These are phyloP conservation scores for Biston betularia DNA, from an alignment of 2,888 invertebrate genomes.

Conservation along the genomic window DNA sequence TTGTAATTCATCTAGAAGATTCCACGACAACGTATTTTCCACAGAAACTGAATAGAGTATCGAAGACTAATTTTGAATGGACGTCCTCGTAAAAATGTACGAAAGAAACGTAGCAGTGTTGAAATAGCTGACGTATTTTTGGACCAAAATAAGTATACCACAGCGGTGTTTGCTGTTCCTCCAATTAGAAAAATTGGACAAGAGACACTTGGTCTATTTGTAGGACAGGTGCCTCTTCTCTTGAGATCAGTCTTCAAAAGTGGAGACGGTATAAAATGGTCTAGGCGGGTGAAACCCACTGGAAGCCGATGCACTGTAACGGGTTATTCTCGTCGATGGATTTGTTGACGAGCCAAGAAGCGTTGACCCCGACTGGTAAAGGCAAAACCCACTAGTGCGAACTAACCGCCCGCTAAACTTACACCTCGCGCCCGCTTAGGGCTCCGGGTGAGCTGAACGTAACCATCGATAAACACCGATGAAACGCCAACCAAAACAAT, in stretches of 20 bases:
- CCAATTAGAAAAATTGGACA: slow-evolving; percentile 30
- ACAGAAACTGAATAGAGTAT: neutral
- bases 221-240: slow-evolving; percentile 39
- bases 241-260: slow-evolving; percentile 48
- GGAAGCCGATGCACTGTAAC: slow-evolving; percentile 80
- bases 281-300: slow-evolving; percentile 78
- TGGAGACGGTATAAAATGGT: slow-evolving; percentile 64
- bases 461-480: slow-evolving; percentile 38
- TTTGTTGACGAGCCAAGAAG: slow-evolving; percentile 82
- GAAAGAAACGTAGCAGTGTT: slow-evolving; percentile 2
- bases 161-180: slow-evolving; percentile 1
- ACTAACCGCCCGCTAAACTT: slow-evolving; percentile 59
- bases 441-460: slow-evolving; percentile 26
- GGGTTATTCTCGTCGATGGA: slow-evolving; percentile 84
- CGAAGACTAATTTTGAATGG: neutral
- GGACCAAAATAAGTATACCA: slow-evolving; percentile 5
- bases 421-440: slow-evolving; percentile 28
- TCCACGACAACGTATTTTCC: no score
- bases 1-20: neutral
- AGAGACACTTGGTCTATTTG: slow-evolving; percentile 29
- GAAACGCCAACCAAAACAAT: slow-evolving; percentile 42
- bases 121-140: slow-evolving; percentile 18
- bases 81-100: neutral
- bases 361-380: slow-evolving; percentile 79
- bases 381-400: slow-evolving; percentile 71